Conservation (phyloP, 2,113 vertebrate species). For the Hemichromis elongatus region DNA sequence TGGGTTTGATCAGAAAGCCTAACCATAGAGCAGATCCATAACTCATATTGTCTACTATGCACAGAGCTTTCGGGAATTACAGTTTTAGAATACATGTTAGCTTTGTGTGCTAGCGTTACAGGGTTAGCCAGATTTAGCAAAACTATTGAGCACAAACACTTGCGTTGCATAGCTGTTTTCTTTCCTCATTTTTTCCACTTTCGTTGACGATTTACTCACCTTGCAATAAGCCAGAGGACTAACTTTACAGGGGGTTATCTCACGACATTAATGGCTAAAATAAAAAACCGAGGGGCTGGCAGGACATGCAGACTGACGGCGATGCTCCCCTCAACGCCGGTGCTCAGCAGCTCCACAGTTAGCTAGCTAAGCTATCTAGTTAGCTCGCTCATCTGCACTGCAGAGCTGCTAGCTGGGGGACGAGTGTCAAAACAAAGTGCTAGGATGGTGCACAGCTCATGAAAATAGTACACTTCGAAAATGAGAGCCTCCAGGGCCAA, state of each 20-base stretch:
- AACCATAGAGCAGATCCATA: neutral
- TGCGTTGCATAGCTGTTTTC: neutral
- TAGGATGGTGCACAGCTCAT: neutral
- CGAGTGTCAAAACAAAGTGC: neutral
- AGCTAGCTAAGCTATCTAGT: conserved; percentile 28
- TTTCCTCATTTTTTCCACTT: neutral
- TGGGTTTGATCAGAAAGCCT: neutral
- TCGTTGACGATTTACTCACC: conserved; percentile 19
- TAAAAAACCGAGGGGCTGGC: neutral
- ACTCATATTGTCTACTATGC: neutral
- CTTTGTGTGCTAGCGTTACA: neutral
- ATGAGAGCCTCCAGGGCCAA: neutral
- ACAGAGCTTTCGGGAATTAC: neutral
- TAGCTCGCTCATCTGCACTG: conserved; percentile 16
- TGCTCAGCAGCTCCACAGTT: conserved; percentile 24
- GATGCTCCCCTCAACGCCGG: conserved; percentile 41
- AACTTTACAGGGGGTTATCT: neutral
- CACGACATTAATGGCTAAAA: neutral
- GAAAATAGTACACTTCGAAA: neutral
- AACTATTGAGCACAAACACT: neutral
- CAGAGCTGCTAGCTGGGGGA: neutral
- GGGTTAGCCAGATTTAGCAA: conserved; percentile 10
- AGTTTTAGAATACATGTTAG: neutral
- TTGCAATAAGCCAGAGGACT: neutral
- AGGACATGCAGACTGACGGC: neutral